These are phyloP conservation scores for Thyatira batis DNA, from an alignment of 2,888 invertebrate species.

Conservation along the genomic window DNA sequence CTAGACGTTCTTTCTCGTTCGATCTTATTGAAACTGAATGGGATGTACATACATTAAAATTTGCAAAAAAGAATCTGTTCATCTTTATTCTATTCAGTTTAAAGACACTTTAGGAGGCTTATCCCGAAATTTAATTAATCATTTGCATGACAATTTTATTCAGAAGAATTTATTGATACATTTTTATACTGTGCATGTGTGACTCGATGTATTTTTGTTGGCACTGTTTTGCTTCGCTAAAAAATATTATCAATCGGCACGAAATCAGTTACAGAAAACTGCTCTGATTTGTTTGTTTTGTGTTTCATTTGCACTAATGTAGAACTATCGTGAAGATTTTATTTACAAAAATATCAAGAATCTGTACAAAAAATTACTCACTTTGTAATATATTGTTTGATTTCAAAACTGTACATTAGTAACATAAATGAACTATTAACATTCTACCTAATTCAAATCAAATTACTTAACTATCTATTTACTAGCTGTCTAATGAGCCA, in stretches of 20 bases:
- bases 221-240: constrained; percentile 69
- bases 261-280: constrained; percentile 28
- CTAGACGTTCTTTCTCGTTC: too few species aligned
- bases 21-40: too few species aligned
- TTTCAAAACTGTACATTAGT: too few species aligned
- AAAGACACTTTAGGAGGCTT: too few species aligned
- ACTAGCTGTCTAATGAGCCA: not conserved
- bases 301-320: constrained; percentile 52
- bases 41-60: too few species aligned
- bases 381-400: not conserved
- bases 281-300: constrained; percentile 31
- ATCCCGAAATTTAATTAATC: too few species aligned
- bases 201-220: constrained; percentile 47
- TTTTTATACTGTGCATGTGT: constrained; percentile 51
- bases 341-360: not conserved
- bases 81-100: too few species aligned
- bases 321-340: constrained; percentile 41
- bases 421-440: too few species aligned
- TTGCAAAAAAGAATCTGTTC: too few species aligned
- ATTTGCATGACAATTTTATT: too few species aligned
- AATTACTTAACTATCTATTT: too few species aligned
- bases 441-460: too few species aligned
- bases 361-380: not conserved
- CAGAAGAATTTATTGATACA: constrained; percentile 12
- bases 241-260: constrained; percentile 26